These are phyloP conservation scores for Leptopterna dolabrata DNA, from an alignment of 2,888 invertebrate genomes.

Conservation along the genomic window DNA sequence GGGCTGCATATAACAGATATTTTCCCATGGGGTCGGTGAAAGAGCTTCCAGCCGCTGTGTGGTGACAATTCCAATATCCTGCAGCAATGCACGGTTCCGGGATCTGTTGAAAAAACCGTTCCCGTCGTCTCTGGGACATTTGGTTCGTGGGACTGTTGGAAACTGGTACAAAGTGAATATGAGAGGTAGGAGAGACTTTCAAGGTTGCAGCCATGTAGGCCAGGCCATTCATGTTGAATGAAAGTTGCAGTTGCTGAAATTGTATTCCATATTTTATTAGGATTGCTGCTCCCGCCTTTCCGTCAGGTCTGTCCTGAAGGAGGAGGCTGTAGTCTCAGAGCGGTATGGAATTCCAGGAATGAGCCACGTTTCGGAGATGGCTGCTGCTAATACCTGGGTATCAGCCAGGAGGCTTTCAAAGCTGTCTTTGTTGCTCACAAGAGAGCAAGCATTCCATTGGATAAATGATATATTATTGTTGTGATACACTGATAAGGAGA, in stretches of 20 bases:
- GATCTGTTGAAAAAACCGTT: neutral
- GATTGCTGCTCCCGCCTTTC: neutral
- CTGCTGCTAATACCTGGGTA: neutral
- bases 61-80: slow-evolving; percentile 32
- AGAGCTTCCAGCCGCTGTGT: neutral
- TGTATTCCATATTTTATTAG: neutral
- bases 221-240: neutral
- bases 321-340: neutral
- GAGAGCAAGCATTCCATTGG: slow-evolving; percentile 16
- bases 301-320: neutral
- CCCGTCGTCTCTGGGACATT: neutral
- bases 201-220: neutral
- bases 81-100: neutral
- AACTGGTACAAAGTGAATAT: neutral
- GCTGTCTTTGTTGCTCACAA: neutral
- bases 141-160: neutral
- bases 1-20: neutral
- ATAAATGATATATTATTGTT: neutral
- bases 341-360: neutral
- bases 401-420: neutral
- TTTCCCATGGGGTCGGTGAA: neutral
- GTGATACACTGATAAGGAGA: too few species aligned
- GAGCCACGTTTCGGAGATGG: slow-evolving; percentile 21
- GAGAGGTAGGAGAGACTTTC: neutral
- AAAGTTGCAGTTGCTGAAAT: neutral